Evolutionary conservation across 2,113 vertebrate genomes (phyloP).

Genomic region (Ictalurus furcatus): DNA sequence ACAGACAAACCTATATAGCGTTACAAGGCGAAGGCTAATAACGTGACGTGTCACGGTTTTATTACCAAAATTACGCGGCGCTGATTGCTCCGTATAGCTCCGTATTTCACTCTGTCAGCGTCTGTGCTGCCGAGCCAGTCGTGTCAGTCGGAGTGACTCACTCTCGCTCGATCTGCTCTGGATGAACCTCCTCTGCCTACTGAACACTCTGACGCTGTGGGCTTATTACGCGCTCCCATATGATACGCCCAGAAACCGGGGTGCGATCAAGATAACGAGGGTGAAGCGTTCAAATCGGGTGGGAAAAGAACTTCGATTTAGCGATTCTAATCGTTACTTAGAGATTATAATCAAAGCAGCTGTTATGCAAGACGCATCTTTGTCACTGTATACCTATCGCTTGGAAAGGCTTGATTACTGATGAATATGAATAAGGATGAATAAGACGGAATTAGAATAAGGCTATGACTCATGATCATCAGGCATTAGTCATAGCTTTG

Average conservation of each 20-base stretch:
- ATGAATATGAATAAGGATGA: conserved; percentile 22
- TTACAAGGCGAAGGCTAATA: not conserved
- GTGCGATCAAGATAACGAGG: not conserved
- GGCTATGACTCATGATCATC: conserved; percentile 61
- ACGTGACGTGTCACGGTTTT: not conserved
- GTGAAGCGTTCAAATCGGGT: not conserved
- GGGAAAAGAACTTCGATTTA: not conserved
- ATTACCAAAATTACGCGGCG: not conserved
- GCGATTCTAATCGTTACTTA: conserved; percentile 8
- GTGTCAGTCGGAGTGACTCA: conserved; percentile 44
- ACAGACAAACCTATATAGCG: not conserved
- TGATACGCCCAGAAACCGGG: conserved; percentile 4
- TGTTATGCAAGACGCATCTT: not conserved
- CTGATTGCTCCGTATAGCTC: not conserved
- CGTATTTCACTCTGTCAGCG: not conserved
- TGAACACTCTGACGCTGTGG: conserved; percentile 54
- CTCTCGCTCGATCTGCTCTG: conserved; percentile 25
- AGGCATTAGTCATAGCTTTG: conserved; percentile 61
- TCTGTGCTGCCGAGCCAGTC: not conserved
- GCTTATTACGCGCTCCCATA: conserved; percentile 44
- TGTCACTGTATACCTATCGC: not conserved
- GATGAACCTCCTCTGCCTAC: conserved; percentile 46
- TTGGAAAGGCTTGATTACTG: not conserved
- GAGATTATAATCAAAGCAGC: conserved; percentile 18
- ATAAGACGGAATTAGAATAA: not conserved